These are phyloP conservation scores for Ptiloglossa arizonensis DNA, from an alignment of 1,140 invertebrate species.

Conservation along the genomic window DNA sequence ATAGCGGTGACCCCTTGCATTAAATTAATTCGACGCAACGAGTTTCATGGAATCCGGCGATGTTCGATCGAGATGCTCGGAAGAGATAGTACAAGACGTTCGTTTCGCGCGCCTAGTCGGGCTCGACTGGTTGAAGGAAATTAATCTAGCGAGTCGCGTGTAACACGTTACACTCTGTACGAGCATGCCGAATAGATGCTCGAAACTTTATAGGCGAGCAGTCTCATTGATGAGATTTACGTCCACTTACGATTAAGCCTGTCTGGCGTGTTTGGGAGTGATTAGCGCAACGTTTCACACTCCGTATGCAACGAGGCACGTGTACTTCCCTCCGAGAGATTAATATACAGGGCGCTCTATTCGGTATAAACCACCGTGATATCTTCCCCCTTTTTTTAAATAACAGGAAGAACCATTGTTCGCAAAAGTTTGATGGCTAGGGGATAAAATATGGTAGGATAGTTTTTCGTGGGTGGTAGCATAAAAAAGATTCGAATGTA, in stretches of 20 bases:
- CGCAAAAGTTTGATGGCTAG: too few species aligned
- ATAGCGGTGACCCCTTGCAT: background rate
- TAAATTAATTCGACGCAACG: background rate
- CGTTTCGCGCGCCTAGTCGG: too few species aligned
- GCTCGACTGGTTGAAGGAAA: background rate
- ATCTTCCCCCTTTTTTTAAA: too few species aligned
- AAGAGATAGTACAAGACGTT: background rate
- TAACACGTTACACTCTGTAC: constrained; percentile 21
- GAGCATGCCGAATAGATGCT: constrained; percentile 15
- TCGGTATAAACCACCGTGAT: too few species aligned
- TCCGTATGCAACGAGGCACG: constrained; percentile 9
- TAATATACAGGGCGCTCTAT: background rate
- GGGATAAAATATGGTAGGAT: too few species aligned
- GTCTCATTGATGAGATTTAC: background rate
- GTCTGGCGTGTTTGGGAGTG: background rate
- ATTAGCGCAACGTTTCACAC: constrained; percentile 19
- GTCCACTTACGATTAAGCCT: background rate
- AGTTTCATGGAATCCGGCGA: background rate
- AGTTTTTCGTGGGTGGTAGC: too few species aligned
- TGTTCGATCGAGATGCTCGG: background rate
- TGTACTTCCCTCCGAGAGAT: background rate
- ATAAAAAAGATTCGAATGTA: too few species aligned
- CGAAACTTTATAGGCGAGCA: constrained; percentile 5
- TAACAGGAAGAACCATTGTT: too few species aligned
- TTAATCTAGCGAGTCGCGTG: constrained; percentile 25